Evolutionary conservation across 1,140 invertebrate genomes (phyloP).

Genomic region (Myzus persicae): DNA sequence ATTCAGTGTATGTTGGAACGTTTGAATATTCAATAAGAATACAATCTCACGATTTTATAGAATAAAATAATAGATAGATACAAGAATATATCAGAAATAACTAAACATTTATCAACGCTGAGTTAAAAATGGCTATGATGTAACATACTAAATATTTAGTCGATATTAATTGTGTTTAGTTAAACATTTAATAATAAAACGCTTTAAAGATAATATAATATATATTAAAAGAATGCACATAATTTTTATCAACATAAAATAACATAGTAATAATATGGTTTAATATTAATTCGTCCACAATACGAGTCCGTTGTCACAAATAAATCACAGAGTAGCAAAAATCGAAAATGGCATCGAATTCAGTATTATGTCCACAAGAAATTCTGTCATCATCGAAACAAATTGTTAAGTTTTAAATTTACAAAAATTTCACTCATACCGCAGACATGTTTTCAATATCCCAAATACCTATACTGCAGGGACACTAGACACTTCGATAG

Average conservation of each 20-base stretch:
- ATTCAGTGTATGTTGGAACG: too few relatives aligned
- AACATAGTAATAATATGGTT: not conserved
- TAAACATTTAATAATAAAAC: not conserved
- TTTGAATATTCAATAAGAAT: not conserved
- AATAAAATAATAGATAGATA: not conserved
- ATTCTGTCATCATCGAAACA: not conserved
- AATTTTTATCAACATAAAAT: too few relatives aligned
- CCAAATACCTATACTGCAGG: not conserved
- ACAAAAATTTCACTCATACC: not conserved
- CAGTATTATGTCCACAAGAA: not conserved
- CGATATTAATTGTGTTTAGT: too few relatives aligned
- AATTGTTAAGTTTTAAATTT: not conserved
- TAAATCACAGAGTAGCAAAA: not conserved
- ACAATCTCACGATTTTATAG: not conserved
- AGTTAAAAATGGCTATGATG: not conserved
- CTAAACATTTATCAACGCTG: not conserved
- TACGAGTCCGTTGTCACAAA: too few relatives aligned
- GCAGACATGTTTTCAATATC: not conserved
- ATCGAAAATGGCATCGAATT: not conserved
- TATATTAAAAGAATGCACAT: not conserved
- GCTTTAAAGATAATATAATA: not conserved
- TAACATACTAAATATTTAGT: not conserved
- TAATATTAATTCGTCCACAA: not conserved
- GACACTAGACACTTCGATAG: not conserved
- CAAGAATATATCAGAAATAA: not conserved